Base-by-base conservation (phyloP, 2,797 vertebrate genomes). In the Hoplostethus mediterraneus region DNA sequence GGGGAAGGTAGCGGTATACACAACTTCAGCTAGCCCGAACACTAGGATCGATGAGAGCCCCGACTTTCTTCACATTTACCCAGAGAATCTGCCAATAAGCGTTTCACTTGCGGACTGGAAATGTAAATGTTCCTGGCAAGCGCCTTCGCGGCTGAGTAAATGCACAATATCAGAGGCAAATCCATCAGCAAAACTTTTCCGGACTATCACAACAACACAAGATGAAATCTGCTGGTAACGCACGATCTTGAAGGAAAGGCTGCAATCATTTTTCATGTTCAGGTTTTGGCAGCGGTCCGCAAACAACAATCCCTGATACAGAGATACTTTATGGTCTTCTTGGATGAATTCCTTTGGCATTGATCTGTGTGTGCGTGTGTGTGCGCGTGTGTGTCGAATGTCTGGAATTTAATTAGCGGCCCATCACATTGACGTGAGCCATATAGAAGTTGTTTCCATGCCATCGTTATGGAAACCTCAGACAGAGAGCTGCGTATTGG, bases 321-420 rank as follows among this genome's bases (percentile, higher is more conserved):
- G 28, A 12, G 25, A 48, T 36, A 30, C 52, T 54, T 6, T 25
- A 8, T 25, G 10, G 2, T 25, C 33, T 13, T 52, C 2, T n/a
- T 28, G 8, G 25, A 31, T 56, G 5, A 33, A 52, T 75, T 25
- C 0, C 38, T 47, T 71, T 54, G 49, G 30, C 3, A 1, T 14
- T 45, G 59, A 36, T 75, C 45, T 54, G 60, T 58, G 44, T 58
- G 16, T 56, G 11, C 51, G 8, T 47, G 52, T 54, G 61, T 67
- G 16, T 56, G 11, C 51, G 8, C 42, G 52, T 54, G 61, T 67
- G 48, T n/a, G 56, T n/a, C 57, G 31, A 49, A 65, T 63, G 30
- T 38, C 28, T 38, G 63, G 69, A 75, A 67, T 60, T 30, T 33
- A 70, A 68, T 71, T 61, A 63, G 33, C 55, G 53, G 53, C 36